Percentiles rank a stretch among this genome's conserved stretches.
Evolutionary conservation across 2,797 vertebrate species (phyloP).

Genomic region (Erpetoichthys calabaricus): DNA sequence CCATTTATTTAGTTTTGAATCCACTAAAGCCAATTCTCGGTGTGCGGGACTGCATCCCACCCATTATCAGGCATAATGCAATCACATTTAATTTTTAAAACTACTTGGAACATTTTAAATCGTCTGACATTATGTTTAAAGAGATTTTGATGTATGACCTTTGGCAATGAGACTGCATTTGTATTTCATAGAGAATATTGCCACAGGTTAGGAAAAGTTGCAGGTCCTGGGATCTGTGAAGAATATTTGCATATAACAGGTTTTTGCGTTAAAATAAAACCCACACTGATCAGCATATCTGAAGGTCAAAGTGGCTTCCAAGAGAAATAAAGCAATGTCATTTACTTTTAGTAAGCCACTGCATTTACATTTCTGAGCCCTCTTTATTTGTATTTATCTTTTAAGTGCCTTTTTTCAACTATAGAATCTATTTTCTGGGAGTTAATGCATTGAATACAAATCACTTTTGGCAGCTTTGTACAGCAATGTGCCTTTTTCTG

Average conservation of each 20-base stretch:
- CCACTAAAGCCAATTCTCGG: too few species aligned
- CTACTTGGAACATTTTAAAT: too few species aligned
- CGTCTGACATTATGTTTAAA: too few species aligned
- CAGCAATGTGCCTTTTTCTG: not conserved
- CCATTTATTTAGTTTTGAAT: too few species aligned
- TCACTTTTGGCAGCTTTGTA: conserved; percentile 2
- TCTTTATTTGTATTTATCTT: conserved; percentile 20
- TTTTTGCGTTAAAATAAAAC: conserved; percentile 1
- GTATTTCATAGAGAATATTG: too few species aligned
- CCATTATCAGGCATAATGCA: too few species aligned
- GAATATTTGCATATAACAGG: not conserved
- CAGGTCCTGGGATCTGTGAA: too few species aligned
- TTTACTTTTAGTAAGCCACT: conserved; percentile 18
- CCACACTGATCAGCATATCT: conserved; percentile 16
- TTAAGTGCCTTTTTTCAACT: conserved; percentile 19
- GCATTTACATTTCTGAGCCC: conserved; percentile 23
- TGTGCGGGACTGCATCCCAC: too few species aligned
- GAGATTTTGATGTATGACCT: too few species aligned
- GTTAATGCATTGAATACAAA: conserved; percentile 19
- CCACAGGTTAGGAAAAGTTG: too few species aligned
- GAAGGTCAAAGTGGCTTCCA: conserved; percentile 18
- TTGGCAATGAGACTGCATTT: too few species aligned
- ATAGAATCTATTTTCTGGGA: conserved; percentile 15
- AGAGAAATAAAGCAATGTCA: conserved; percentile 13
- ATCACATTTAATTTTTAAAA: too few species aligned